These are phyloP conservation scores for Cinara cedri DNA, from an alignment of 2,888 invertebrate genomes.

Conservation along the genomic window DNA sequence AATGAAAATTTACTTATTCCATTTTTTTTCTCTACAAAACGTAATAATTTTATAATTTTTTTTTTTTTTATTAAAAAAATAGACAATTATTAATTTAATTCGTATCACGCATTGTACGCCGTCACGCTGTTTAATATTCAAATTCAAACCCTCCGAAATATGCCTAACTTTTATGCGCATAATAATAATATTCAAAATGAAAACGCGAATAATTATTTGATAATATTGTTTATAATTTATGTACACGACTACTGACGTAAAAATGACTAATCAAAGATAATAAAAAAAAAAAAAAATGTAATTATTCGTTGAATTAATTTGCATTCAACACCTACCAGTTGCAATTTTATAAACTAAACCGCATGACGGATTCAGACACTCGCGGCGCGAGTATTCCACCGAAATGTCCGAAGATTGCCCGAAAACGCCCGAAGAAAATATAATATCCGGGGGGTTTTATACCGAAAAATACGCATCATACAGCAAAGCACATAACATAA, in stretches of 20 bases:
- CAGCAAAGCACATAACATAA: no score
- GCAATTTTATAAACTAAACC: neutral
- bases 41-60: no score
- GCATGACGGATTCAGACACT: no score
- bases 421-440: no score
- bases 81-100: slow-evolving; percentile 9
- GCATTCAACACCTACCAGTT: neutral
- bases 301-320: neutral
- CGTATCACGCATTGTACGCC: neutral
- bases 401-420: no score
- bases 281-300: no score
- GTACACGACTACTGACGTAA: neutral
- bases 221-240: neutral
- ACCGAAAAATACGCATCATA: no score
- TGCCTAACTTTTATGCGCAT: slow-evolving; percentile 11
- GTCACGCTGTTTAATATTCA: slow-evolving; percentile 52
- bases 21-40: slow-evolving; percentile 11
- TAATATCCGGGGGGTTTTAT: no score
- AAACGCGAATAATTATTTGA: slow-evolving; percentile 3
- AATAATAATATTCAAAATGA: slow-evolving; percentile 14
- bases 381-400: no score
- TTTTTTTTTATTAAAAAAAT: neutral
- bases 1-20: neutral
- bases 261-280: slow-evolving; percentile 3
- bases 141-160: slow-evolving; percentile 8